A percentile compares a stretch with the other conserved stretches of the same genome.
phyloP scores from a whole-genome alignment of 64 coral and sea anemone species.

The Dendronephthya gigantea region DNA sequence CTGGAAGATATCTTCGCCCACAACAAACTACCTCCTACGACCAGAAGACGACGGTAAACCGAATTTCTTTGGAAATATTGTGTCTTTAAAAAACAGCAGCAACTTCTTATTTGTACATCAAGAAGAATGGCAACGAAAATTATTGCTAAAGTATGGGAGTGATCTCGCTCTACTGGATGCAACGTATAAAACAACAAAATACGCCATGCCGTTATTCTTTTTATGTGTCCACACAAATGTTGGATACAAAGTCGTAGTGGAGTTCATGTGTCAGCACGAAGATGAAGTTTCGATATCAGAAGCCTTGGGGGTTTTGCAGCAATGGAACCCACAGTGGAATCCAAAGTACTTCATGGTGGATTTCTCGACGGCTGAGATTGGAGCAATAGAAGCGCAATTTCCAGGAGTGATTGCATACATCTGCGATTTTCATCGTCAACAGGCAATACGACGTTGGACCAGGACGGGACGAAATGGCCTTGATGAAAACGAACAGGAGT shows the following conservation, averaged over 20 bases:
- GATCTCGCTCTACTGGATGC: conserved; percentile 2
- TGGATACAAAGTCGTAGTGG: not conserved
- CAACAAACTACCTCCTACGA: conserved; percentile 20
- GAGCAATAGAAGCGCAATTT: conserved; percentile 40
- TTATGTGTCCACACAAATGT: conserved; percentile 16
- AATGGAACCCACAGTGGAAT: conserved; percentile 41
- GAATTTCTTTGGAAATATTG: not conserved
- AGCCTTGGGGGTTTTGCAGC: not conserved
- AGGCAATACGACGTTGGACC: conserved; percentile 15
- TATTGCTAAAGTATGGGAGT: not conserved
- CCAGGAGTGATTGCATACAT: conserved; percentile 24
- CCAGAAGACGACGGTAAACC: not conserved
- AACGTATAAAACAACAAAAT: conserved; percentile 52
- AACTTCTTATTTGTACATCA: conserved; percentile 17
- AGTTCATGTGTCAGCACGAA: not conserved
- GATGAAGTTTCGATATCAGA: not conserved
- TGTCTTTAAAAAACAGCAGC: not conserved
- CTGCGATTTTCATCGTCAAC: conserved; percentile 28
- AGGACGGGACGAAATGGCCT: conserved; percentile 29
- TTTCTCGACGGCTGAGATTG: conserved; percentile 38
- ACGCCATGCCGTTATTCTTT: conserved; percentile 54
- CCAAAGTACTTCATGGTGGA: conserved; percentile 50
- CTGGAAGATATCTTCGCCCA: conserved; percentile 4
- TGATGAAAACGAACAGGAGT: conserved; percentile 22
- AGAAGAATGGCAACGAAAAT: conserved; percentile 21